phyloP scores from a whole-genome alignment of 2,888 invertebrate genomes.

The Nephrotoma appendiculata region DNA sequence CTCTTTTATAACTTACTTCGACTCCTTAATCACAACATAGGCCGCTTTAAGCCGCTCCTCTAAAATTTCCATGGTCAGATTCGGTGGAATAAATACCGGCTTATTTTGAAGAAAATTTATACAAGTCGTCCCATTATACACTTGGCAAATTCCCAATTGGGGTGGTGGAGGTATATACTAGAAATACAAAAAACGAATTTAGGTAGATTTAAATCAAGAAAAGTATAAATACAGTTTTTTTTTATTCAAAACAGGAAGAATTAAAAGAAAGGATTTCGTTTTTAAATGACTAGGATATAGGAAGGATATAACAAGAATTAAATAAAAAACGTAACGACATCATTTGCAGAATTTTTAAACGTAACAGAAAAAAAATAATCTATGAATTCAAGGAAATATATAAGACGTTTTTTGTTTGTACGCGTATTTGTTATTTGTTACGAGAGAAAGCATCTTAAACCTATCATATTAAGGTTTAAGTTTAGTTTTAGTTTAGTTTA shows the following conservation, averaged over 20 bases:
- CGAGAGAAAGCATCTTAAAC: no score
- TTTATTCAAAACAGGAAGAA: background rate
- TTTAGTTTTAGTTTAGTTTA: no score
- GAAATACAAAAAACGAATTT: background rate
- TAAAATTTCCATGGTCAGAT: slow-evolving; percentile 57
- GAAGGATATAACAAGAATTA: background rate
- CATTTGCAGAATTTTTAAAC: background rate
- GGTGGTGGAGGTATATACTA: background rate
- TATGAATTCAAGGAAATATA: background rate
- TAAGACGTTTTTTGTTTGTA: background rate
- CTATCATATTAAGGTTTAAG: no score
- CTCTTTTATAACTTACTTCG: slow-evolving; percentile 42
- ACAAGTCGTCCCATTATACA: slow-evolving; percentile 72
- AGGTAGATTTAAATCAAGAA: background rate
- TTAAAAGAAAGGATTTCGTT: background rate
- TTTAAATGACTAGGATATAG: background rate
- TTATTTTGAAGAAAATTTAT: slow-evolving; percentile 60
- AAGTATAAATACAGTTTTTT: background rate
- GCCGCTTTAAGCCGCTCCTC: slow-evolving; percentile 74
- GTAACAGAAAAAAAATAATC: background rate
- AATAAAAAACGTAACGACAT: background rate
- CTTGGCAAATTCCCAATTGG: slow-evolving; percentile 44
- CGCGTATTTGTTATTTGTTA: background rate
- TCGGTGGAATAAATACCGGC: slow-evolving; percentile 74
- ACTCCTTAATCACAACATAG: slow-evolving; percentile 71